phyloP scores from a whole-genome alignment of 2,888 invertebrate genomes.

The Atherix ibis region DNA sequence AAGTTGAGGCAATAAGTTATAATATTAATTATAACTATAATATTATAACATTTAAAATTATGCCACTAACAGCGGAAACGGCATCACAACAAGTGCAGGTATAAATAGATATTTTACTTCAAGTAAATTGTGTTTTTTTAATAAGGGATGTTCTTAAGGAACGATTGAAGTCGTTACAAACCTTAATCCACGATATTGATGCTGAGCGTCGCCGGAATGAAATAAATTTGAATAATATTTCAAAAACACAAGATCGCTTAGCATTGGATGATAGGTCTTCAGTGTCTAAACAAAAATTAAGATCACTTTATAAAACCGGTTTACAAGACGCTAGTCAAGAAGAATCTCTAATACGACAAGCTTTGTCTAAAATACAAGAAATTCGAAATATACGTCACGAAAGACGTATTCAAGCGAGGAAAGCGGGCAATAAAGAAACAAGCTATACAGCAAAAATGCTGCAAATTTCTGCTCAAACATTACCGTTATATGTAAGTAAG shows the following conservation, averaged over 20 bases:
- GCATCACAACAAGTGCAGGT: slow-evolving; percentile 54
- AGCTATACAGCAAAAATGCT: slow-evolving; percentile 94
- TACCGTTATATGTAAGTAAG: slow-evolving; percentile 86
- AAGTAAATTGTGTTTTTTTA: background rate
- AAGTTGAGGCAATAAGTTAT: too few relatives aligned
- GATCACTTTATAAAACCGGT: slow-evolving; percentile 62
- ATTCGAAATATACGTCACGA: slow-evolving; percentile 81
- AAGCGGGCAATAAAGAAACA: slow-evolving; percentile 78
- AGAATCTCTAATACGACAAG: slow-evolving; percentile 64
- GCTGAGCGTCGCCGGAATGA: slow-evolving; percentile 65
- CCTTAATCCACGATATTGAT: slow-evolving; percentile 66
- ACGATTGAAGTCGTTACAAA: slow-evolving; percentile 58
- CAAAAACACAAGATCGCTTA: slow-evolving; percentile 55
- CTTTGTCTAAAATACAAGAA: slow-evolving; percentile 75
- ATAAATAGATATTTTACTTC: slow-evolving; percentile 4
- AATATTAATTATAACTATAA: too few relatives aligned
- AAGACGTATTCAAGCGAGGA: slow-evolving; percentile 67
- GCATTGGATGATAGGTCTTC: slow-evolving; percentile 37
- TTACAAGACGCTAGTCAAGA: slow-evolving; percentile 71
- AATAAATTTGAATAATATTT: slow-evolving; percentile 59
- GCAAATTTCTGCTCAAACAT: slow-evolving; percentile 74
- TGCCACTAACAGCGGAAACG: slow-evolving; percentile 65
- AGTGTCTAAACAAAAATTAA: slow-evolving; percentile 52
- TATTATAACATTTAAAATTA: too few relatives aligned
- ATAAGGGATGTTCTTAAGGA: slow-evolving; percentile 39